Evolutionary conservation across 2,113 vertebrate genomes (phyloP), one percentile per base, ranked within the genome.

Genomic region (Gallinago jamesoni): DNA sequence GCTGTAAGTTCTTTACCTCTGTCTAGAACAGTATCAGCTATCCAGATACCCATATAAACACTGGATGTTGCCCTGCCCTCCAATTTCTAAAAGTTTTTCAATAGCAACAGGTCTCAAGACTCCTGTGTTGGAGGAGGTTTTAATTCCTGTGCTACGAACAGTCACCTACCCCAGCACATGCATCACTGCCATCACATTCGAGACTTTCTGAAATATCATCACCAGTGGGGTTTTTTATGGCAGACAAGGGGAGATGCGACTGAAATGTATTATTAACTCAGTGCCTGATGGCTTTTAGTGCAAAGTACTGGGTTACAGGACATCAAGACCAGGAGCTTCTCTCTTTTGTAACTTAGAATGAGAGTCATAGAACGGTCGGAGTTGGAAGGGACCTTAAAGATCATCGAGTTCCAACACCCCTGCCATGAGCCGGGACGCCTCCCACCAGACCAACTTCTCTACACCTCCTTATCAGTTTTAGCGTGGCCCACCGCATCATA

Each of bases 401-500:
- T 55, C 53, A 55, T 30, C 5, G 8, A 55, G 53, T 55, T 55
- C 53, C 53, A 55, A 55, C 16, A 6, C 28, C 9, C 30, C 53
- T 55, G 53, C 53, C 28, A 18, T 30, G 53, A 10, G 27, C 53
- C 30, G 28, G 53, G 53, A 30, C 53, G 18, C 28, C 53, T 55
- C 53, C 28, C 53, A 55, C 28, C 8, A 55, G 13, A 55, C 17
- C 53, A 55, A 30, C 30, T 68, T 85, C 69, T 59, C 16, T 68
- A 53, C 5, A 17, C 4, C 9, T 64, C 20, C n/a, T 59, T 39
- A 63, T 33, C 30, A 31, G 23, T 53, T 91, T 76, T 68, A 77
- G 9, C 1, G 1, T 63, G 23, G 27, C 12, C n/a, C 22, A 23
- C 10, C 7, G 1, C n/a, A 48, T 48, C 23, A 63, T 9, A 16